A percentile compares a stretch with the other conserved stretches of the same genome.
These are phyloP conservation scores for Hozukius guyotensis DNA, from an alignment of 2,797 vertebrate genomes.

Conservation along the genomic window DNA sequence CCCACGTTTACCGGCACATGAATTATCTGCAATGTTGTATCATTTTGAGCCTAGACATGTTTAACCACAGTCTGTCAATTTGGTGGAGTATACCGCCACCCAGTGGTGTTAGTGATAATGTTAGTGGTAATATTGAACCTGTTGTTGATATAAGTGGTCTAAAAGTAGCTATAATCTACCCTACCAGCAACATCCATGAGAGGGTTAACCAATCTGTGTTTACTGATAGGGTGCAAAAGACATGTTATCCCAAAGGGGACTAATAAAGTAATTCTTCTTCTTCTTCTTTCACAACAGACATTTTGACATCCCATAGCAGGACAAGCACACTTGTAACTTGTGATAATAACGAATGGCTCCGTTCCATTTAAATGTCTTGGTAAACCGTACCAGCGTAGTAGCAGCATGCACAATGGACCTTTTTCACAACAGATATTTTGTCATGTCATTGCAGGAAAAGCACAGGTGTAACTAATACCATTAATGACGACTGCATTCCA, in stretches of 20 bases:
- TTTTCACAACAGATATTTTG: neutral
- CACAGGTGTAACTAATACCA: neutral
- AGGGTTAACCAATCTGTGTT: neutral
- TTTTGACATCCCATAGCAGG: neutral
- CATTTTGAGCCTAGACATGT: neutral
- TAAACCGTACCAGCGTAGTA: neutral
- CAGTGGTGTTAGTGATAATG: constrained; percentile 51
- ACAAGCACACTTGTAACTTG: neutral
- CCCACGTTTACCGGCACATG: neutral
- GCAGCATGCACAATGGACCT: neutral
- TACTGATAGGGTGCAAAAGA: neutral
- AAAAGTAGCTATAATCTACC: neutral
- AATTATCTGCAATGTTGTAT: neutral
- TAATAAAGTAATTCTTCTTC: neutral
- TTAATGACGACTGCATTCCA: neutral
- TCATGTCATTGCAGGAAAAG: neutral
- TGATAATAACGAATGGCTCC: neutral
- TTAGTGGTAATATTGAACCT: neutral
- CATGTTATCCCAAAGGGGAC: neutral
- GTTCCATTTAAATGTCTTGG: neutral
- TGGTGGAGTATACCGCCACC: constrained; percentile 67
- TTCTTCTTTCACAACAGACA: neutral
- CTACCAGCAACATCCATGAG: neutral
- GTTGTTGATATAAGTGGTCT: neutral
- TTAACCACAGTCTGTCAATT: neutral